Evolutionary conservation across 2,113 vertebrate genomes (phyloP).

Genomic region (Cyanistes caeruleus): DNA sequence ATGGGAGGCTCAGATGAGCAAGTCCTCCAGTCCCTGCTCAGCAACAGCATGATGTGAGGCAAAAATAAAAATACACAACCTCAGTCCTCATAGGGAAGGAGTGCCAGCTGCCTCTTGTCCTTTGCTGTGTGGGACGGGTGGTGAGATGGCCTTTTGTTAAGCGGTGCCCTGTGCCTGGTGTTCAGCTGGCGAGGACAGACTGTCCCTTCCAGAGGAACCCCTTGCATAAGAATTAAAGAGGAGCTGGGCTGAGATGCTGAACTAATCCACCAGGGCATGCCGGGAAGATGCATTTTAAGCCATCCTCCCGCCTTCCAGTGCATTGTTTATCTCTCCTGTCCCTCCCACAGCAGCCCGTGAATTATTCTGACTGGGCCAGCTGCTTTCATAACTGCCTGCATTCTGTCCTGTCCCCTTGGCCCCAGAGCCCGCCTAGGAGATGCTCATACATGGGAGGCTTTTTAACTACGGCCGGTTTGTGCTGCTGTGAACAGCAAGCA

Average conservation of each 20-base stretch:
- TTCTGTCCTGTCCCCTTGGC: background rate
- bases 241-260: conserved; percentile 56
- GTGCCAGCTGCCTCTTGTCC: background rate
- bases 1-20: background rate
- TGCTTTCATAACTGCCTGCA: conserved; percentile 21
- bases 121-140: background rate
- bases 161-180: background rate
- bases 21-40: background rate
- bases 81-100: background rate
- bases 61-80: background rate
- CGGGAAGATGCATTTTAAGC: conserved; percentile 50
- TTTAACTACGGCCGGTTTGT: background rate
- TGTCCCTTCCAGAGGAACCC: conserved; percentile 59
- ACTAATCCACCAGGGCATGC: conserved; percentile 65
- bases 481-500: background rate
- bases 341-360: conserved; percentile 34
- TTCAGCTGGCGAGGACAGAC: conserved; percentile 38
- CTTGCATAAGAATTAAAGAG: conserved; percentile 72
- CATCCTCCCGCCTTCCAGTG: background rate
- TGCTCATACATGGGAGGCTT: background rate
- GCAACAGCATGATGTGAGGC: background rate
- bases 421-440: background rate
- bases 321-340: conserved; percentile 25
- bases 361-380: conserved; percentile 27
- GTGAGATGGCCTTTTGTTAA: conserved; percentile 65